Percentiles rank a stretch among this genome's conserved stretches.
Conservation (phyloP, 2,113 vertebrate genomes). For the Emydura subglobosa region DNA sequence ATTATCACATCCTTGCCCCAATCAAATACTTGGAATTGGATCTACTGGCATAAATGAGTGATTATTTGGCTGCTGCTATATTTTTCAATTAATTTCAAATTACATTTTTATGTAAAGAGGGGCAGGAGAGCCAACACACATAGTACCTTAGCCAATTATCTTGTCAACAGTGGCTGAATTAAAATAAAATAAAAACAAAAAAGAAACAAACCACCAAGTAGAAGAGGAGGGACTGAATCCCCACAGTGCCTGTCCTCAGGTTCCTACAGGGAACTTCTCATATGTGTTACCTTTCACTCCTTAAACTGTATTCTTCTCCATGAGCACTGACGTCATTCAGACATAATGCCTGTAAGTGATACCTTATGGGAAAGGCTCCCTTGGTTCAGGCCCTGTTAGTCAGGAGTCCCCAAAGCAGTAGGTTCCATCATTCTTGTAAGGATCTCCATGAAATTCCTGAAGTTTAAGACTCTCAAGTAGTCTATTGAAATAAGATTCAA, state of each 20-base stretch:
- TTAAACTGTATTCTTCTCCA: not conserved
- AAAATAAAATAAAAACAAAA: not conserved
- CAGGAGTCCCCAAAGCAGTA: not conserved
- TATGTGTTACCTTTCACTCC: fast-evolving
- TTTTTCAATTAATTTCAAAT: not conserved
- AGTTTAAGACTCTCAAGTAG: not conserved
- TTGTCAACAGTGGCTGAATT: fast-evolving
- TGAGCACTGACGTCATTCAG: not conserved
- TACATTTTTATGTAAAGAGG: not conserved
- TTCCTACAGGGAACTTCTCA: not conserved
- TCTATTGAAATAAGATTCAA: not conserved
- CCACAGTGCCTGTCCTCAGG: not conserved
- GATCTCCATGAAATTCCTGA: not conserved
- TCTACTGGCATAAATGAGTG: not conserved
- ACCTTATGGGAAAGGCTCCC: not conserved
- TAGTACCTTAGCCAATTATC: fast-evolving
- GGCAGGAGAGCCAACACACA: not conserved
- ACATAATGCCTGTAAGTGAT: not conserved
- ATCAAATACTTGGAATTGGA: not conserved
- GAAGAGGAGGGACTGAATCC: not conserved
- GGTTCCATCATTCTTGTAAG: not conserved
- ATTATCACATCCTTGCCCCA: not conserved
- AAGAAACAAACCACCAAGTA: not conserved
- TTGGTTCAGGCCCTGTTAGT: not conserved
- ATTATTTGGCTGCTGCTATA: not conserved